Evolutionary conservation across 64 coral and sea anemone species (phyloP).

Genomic region (Dendronephthya gigantea): DNA sequence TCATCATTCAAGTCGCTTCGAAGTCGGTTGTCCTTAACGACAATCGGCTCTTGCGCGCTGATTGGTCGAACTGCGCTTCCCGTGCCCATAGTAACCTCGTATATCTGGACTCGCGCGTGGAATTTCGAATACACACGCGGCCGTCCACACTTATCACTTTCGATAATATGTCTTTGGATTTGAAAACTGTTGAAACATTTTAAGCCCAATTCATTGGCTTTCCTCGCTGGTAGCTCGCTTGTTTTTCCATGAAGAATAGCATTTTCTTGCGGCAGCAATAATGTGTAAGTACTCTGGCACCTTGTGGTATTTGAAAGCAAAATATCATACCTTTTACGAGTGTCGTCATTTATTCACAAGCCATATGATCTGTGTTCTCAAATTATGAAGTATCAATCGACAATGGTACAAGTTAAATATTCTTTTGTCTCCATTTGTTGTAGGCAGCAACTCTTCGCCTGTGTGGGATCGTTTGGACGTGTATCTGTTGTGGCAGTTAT

Average conservation of each 20-base stretch:
- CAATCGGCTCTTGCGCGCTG: not conserved
- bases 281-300: not conserved
- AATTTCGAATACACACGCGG: constrained; percentile 2
- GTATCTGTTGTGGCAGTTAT: not conserved
- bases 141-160: not conserved
- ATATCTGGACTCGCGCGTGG: not conserved
- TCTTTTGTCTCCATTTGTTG: not conserved
- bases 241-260: not conserved
- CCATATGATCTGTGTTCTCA: not conserved
- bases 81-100: not conserved
- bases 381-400: not conserved
- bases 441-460: not conserved
- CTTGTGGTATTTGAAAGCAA: not conserved
- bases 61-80: not conserved
- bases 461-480: not conserved
- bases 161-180: not conserved
- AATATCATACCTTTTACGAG: not conserved
- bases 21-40: constrained; percentile 3
- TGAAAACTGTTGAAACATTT: not conserved
- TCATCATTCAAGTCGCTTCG: not conserved
- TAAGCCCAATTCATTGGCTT: not conserved
- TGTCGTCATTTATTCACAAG: not conserved
- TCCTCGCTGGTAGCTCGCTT: not conserved
- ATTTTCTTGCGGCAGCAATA: not conserved
- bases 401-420: not conserved